These are phyloP conservation scores for Tamias sibiricus DNA, from an alignment of 2,113 vertebrate genomes.

Conservation along the genomic window DNA sequence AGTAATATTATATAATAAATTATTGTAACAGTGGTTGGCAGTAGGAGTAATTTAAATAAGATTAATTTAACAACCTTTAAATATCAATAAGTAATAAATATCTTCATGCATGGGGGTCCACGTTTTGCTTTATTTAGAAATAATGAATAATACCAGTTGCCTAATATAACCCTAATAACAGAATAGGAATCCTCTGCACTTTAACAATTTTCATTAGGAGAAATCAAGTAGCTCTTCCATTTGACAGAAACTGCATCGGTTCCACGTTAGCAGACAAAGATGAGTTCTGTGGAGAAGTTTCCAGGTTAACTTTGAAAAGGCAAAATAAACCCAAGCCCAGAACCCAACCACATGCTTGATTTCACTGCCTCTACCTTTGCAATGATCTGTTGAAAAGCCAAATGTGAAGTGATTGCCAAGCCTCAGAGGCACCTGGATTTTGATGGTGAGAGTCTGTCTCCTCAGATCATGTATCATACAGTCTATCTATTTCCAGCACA, in stretches of 20 bases:
- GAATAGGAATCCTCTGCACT: slow-evolving; percentile 61
- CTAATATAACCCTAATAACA: slow-evolving; percentile 76
- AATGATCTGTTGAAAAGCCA: neutral
- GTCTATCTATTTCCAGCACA: neutral
- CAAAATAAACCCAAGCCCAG: neutral
- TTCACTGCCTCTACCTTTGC: neutral
- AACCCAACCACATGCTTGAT: neutral
- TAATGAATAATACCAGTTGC: slow-evolving; percentile 80
- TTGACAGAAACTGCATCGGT: slow-evolving; percentile 54
- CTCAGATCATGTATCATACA: neutral
- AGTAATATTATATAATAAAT: slow-evolving; percentile 82
- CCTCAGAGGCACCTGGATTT: neutral
- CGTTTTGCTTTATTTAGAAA: slow-evolving; percentile 84
- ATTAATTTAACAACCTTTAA: slow-evolving; percentile 86
- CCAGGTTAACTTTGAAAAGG: slow-evolving; percentile 19
- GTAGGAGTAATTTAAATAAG: slow-evolving; percentile 84
- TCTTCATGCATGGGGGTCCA: slow-evolving; percentile 82
- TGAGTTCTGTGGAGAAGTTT: slow-evolving; percentile 40
- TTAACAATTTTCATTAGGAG: slow-evolving; percentile 64
- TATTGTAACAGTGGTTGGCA: slow-evolving; percentile 79
- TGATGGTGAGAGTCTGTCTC: neutral
- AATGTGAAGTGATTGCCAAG: neutral
- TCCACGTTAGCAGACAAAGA: neutral
- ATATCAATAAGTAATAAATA: slow-evolving; percentile 87
- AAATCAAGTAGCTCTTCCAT: slow-evolving; percentile 50